Percentiles rank a stretch among this genome's conserved stretches.
These are phyloP conservation scores for Ceratoteleas bidentatus DNA, from an alignment of 1,140 invertebrate species.

Conservation along the genomic window DNA sequence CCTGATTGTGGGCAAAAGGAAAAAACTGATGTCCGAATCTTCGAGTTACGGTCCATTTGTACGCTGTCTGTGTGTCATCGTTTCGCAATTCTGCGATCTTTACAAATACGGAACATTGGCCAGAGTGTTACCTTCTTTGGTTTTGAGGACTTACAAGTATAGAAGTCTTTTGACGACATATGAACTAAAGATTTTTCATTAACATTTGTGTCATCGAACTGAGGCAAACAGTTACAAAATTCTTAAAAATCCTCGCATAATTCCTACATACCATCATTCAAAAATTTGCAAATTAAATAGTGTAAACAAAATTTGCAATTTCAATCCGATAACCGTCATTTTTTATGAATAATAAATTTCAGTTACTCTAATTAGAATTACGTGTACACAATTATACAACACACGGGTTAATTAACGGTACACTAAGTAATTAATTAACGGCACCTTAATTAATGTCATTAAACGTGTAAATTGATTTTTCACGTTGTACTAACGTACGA, in stretches of 20 bases:
- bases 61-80: slow-evolving; percentile 27
- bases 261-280: too few relatives aligned
- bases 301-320: too few relatives aligned
- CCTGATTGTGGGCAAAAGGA: neutral
- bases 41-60: slow-evolving; percentile 21
- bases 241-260: too few relatives aligned
- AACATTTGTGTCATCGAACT: too few relatives aligned
- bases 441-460: slow-evolving; percentile 1
- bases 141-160: slow-evolving; percentile 15
- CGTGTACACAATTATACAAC: too few relatives aligned
- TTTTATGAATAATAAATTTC: too few relatives aligned
- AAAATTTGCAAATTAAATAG: too few relatives aligned
- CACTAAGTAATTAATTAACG: too few relatives aligned
- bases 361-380: too few relatives aligned
- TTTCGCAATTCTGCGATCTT: slow-evolving; percentile 66
- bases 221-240: too few relatives aligned
- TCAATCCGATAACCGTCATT: too few relatives aligned
- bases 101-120: slow-evolving; percentile 64
- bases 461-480: neutral
- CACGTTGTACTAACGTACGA: neutral
- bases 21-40: slow-evolving; percentile 10
- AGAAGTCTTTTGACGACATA: slow-evolving; percentile 24
- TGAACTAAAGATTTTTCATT: neutral
- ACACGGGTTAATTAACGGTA: neutral
- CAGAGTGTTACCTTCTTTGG: slow-evolving; percentile 53